Evolutionary conservation across 1,140 invertebrate species (phyloP).

Genomic region (Formica exsecta): DNA sequence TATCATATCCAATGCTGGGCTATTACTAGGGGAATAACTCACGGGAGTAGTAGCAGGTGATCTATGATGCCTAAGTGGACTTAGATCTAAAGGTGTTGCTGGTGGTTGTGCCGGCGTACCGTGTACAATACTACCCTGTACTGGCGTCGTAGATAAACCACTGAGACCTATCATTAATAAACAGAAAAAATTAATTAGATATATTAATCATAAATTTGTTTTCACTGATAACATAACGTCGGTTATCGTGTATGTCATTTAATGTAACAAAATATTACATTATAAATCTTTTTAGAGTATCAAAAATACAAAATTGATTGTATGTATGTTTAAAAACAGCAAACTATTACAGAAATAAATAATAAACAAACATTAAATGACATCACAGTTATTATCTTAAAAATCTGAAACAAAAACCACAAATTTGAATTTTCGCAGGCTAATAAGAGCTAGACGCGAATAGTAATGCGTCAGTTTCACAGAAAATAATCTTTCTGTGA

Average conservation of each 20-base stretch:
- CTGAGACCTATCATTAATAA: slow-evolving; percentile 79
- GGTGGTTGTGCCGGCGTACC: slow-evolving; percentile 85
- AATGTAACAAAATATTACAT: too few species aligned
- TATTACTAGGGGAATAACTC: slow-evolving; percentile 86
- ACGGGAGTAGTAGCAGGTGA: slow-evolving; percentile 86
- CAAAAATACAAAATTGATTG: too few species aligned
- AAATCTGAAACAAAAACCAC: not conserved
- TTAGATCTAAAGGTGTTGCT: slow-evolving; percentile 84
- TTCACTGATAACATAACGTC: not conserved
- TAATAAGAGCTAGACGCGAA: too few species aligned
- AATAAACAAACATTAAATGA: not conserved
- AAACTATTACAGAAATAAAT: too few species aligned
- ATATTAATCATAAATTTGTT: not conserved
- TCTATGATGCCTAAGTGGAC: slow-evolving; percentile 85
- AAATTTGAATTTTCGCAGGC: too few species aligned
- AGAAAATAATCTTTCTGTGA: too few species aligned
- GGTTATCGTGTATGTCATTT: too few species aligned
- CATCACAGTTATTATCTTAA: not conserved
- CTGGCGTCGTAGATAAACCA: slow-evolving; percentile 83
- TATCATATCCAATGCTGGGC: slow-evolving; percentile 94
- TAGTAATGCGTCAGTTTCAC: too few species aligned
- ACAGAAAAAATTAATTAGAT: slow-evolving; percentile 10
- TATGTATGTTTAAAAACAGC: too few species aligned
- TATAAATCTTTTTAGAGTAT: too few species aligned
- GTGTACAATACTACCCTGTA: slow-evolving; percentile 85